Evolutionary conservation across 2,888 invertebrate species (phyloP).

Genomic region (Sphaerophoria rueppellii): DNA sequence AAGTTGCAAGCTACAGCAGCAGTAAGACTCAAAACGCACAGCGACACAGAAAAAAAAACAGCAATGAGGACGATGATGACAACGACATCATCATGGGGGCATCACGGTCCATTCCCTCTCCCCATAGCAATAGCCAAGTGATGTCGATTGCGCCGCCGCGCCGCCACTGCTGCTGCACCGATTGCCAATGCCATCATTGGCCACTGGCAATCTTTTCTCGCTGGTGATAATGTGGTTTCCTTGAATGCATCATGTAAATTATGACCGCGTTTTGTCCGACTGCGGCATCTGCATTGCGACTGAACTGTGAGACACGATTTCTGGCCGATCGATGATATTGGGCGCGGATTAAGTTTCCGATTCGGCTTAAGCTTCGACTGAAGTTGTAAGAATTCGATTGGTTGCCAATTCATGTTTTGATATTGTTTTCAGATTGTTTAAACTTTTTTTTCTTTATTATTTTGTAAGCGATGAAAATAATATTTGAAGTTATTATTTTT

Average conservation of each 20-base stretch:
- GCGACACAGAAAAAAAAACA: constrained; percentile 20
- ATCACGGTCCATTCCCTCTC: constrained; percentile 42
- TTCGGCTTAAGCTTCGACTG: constrained; percentile 42
- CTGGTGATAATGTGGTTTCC: constrained; percentile 72
- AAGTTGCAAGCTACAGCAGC: background rate
- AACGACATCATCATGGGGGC: constrained; percentile 70
- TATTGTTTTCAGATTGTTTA: constrained; percentile 54
- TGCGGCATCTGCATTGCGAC: constrained; percentile 65
- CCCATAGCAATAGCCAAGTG: constrained; percentile 13
- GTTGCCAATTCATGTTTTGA: constrained; percentile 71
- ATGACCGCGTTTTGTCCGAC: constrained; percentile 70
- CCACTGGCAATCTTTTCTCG: constrained; percentile 50
- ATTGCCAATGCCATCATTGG: constrained; percentile 61
- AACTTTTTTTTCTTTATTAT: constrained; percentile 12
- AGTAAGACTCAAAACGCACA: background rate
- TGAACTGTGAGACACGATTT: constrained; percentile 30
- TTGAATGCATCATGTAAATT: constrained; percentile 72
- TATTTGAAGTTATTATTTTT: constrained; percentile 26
- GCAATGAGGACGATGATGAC: constrained; percentile 50
- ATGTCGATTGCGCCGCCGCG: constrained; percentile 30
- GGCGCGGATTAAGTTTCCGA: constrained; percentile 53
- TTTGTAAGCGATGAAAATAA: constrained; percentile 27
- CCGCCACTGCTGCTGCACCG: constrained; percentile 8
- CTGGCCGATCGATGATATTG: constrained; percentile 13
- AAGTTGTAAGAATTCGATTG: constrained; percentile 71